Evolutionary conservation across 2,113 vertebrate species (phyloP).

Genomic region (Eptesicus fuscus): DNA sequence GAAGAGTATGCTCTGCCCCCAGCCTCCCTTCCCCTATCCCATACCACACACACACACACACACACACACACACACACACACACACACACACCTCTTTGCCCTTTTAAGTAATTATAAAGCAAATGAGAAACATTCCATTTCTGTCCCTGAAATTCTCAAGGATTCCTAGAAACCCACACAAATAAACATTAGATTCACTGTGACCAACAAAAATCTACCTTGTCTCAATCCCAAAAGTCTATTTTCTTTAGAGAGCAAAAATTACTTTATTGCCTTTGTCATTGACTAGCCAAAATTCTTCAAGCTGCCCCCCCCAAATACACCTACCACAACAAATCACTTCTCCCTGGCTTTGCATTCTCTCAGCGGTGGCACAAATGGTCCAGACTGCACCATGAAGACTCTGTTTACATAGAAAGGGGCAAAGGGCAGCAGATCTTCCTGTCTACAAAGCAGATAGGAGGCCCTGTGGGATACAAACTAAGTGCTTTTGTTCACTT

Average conservation of each 20-base stretch:
- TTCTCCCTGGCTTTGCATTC: conserved; percentile 28
- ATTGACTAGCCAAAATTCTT: neutral
- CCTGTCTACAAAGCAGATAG: neutral
- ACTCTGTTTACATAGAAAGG: neutral
- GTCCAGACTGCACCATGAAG: neutral
- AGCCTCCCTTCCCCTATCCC: no score
- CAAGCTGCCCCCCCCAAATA: neutral
- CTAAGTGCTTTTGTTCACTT: neutral
- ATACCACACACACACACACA: neutral
- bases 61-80: neutral
- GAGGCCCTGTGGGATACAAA: neutral
- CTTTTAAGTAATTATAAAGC: neutral
- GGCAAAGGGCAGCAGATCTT: neutral
- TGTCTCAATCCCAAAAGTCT: neutral
- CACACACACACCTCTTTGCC: neutral
- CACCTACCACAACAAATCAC: neutral
- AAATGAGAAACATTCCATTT: conserved; percentile 7
- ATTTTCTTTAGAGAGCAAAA: neutral
- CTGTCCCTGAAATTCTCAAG: neutral
- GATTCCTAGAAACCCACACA: conserved; percentile 5
- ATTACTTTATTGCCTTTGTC: neutral
- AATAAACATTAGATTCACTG: neutral
- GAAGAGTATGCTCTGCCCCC: neutral
- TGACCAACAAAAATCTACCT: neutral
- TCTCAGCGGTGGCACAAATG: neutral